Evolutionary conservation across 2,888 invertebrate species (phyloP), one percentile per base, ranked within the genome.

Genomic region (Aleiodes leptofemur): DNA sequence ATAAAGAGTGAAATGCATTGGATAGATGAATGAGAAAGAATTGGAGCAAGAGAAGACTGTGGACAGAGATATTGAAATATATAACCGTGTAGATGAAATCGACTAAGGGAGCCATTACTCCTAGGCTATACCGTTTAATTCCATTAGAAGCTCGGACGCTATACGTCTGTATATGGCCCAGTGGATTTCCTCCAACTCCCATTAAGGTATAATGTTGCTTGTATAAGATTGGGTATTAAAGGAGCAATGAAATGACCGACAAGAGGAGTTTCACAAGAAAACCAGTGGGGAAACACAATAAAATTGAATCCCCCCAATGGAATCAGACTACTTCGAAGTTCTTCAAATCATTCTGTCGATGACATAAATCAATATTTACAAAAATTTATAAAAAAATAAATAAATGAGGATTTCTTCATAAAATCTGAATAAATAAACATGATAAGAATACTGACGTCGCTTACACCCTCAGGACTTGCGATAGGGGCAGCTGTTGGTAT

Each of bases 381-480:
- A n/a, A n/a, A n/a, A 48, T 4, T 23, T 11, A 14, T 7, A n/a
- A n/a, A n/a, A n/a, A n/a, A n/a, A n/a, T n/a, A n/a, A 61, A 8
- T 6, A 2, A 43, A 14, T 14, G 8, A 38, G 9, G 23, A 43
- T 43, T 43, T 43, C 9, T 11, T 43, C 3, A 38, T 38, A 38
- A 38, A 7, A 38, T 38, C 6, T 38, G 38, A 5, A 38, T 7
- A 38, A 38, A 38, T 38, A 43, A 43, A 9, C 43, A 43, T 43
- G 34, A 61, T 69, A 16, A 14, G 13, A 64, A 73, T 77, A 84
- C 88, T 87, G 81, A 88, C 88, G 75, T 88, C 88, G 84, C 88
- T 89, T 72, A 90, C 90, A 82, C 89, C 90, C 83, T 90, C 90
- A 78, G 90, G 90, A 82, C 90, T 90, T 73, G 90, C 90, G 72